Percentiles rank a stretch among this genome's conserved stretches.
Evolutionary conservation across 2,797 vertebrate genomes (phyloP).

Genomic region (Poecilia velifera): DNA sequence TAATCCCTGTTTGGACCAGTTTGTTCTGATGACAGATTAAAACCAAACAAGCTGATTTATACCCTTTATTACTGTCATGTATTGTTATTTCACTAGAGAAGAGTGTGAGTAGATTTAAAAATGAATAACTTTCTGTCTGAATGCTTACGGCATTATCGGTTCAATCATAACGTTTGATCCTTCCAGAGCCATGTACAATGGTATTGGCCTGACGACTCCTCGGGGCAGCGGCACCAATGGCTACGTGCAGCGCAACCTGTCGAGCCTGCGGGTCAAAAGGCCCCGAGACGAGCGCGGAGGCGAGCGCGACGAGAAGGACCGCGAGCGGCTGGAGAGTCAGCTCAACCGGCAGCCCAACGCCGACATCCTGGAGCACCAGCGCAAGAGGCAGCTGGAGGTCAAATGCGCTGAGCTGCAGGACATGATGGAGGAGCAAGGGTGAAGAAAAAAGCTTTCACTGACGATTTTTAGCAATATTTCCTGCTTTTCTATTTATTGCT

Average conservation of each 20-base stretch:
- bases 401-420: slow-evolving; percentile 94
- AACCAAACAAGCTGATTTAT: not conserved
- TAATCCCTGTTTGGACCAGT: too few relatives aligned
- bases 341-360: slow-evolving; percentile 91
- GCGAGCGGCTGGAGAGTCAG: slow-evolving; percentile 87
- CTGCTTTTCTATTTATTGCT: not conserved
- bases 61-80: too few relatives aligned
- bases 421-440: slow-evolving; percentile 98
- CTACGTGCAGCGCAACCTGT: slow-evolving; percentile 94
- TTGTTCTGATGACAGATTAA: not conserved
- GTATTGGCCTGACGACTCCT: slow-evolving; percentile 92
- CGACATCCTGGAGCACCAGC: slow-evolving; percentile 94
- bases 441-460: slow-evolving; percentile 18
- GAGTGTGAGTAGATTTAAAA: not conserved
- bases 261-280: slow-evolving; percentile 87
- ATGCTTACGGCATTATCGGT: not conserved
- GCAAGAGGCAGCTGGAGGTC: slow-evolving; percentile 93
- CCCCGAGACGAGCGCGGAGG: slow-evolving; percentile 84
- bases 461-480: not conserved
- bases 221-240: slow-evolving; percentile 94
- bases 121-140: not conserved
- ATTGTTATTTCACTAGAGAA: not conserved
- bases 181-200: slow-evolving; percentile 89
- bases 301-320: slow-evolving; percentile 87
- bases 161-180: not conserved